Conservation (phyloP, 2,113 vertebrate species). For the Dipodomys merriami region DNA sequence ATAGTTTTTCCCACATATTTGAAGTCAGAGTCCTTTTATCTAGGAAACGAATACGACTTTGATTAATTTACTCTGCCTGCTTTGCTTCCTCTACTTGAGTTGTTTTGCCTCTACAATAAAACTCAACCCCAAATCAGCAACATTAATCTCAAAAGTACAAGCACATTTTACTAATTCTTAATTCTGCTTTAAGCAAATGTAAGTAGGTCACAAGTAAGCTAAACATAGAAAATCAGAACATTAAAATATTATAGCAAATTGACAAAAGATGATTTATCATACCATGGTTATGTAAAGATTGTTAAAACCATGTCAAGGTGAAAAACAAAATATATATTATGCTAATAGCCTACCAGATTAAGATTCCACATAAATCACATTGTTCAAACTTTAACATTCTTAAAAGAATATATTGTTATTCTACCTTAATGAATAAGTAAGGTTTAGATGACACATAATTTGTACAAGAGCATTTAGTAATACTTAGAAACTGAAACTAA, state of each 20-base stretch:
- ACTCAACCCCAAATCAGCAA: background rate
- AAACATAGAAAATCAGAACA: background rate
- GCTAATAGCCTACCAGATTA: background rate
- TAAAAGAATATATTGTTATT: background rate
- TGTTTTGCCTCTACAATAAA: background rate
- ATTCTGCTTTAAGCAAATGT: background rate
- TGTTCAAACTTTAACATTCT: background rate
- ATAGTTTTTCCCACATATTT: background rate
- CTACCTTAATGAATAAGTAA: background rate
- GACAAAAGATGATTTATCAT: background rate
- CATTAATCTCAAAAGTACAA: background rate
- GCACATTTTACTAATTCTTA: background rate
- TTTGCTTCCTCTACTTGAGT: background rate
- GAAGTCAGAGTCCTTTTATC: background rate
- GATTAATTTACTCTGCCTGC: background rate
- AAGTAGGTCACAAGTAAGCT: background rate
- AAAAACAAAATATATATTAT: background rate
- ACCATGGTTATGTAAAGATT: background rate
- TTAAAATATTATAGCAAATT: background rate
- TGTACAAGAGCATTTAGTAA: background rate
- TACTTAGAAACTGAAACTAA: background rate
- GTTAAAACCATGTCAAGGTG: background rate
- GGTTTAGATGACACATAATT: background rate
- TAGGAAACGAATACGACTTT: background rate
- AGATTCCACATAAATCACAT: background rate